Evolutionary conservation across 37 sponge, comb jelly and placozoan species (phyloP).

Genomic region (Cliona cf. orientalis): DNA sequence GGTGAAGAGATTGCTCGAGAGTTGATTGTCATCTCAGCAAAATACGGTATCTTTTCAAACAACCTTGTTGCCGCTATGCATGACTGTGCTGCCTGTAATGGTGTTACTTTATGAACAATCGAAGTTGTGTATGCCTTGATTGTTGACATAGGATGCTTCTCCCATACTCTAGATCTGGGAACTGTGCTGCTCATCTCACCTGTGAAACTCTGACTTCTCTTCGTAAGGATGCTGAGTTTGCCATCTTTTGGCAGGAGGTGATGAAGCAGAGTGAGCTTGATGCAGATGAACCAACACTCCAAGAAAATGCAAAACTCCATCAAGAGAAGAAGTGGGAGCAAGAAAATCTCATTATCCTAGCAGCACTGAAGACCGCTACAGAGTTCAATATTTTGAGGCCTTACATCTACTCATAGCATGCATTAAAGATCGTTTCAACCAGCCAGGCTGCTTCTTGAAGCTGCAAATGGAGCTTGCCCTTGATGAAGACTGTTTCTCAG

Average conservation of each 20-base stretch:
- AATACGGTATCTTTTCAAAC: too few species aligned
- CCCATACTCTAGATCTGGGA: too few species aligned
- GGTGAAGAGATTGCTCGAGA: too few species aligned
- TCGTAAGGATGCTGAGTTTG: constrained; percentile 26
- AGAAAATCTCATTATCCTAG: not conserved
- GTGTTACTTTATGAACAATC: too few species aligned
- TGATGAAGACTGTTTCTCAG: too few species aligned
- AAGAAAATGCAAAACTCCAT: constrained; percentile 35
- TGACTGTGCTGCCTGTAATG: too few species aligned
- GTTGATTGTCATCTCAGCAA: too few species aligned
- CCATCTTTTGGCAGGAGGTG: constrained; percentile 7
- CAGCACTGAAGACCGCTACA: constrained; percentile 40
- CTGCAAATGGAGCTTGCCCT: not conserved
- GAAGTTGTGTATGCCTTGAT: too few species aligned
- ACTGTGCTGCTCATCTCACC: constrained; percentile 26
- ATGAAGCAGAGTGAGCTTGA: not conserved
- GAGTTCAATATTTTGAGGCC: not conserved
- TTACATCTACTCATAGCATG: not conserved
- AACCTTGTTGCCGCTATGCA: too few species aligned
- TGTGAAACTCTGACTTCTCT: constrained; percentile 9
- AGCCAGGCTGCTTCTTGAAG: constrained; percentile 4
- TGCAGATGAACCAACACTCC: constrained; percentile 42
- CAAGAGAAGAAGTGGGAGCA: constrained; percentile 28
- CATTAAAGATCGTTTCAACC: constrained; percentile 3
- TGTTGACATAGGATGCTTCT: too few species aligned